Conservation (phyloP, 2,797 vertebrate species). For the Sphenodon punctatus region DNA sequence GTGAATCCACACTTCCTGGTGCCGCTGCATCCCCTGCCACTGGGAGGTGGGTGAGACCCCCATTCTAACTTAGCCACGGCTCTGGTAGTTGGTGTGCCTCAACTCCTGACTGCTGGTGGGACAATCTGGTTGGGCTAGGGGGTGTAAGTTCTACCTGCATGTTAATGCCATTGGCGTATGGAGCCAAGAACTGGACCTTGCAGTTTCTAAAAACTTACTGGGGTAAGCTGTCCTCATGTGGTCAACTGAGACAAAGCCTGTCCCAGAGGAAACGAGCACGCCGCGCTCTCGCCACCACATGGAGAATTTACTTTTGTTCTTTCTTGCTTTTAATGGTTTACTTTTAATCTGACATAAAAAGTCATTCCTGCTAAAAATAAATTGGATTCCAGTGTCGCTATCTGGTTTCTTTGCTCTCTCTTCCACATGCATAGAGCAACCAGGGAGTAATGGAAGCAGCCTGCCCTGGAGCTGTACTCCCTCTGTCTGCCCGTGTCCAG, state of each 20-base stretch:
- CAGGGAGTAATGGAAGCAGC: no score
- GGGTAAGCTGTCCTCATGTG: not conserved
- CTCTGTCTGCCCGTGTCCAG: no score
- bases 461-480: no score
- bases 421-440: not conserved
- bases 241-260: not conserved
- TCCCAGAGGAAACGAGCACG: not conserved
- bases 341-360: not conserved
- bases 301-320: not conserved
- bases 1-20: no score
- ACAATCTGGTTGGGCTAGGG: not conserved
- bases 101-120: not conserved
- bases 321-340: not conserved
- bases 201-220: not conserved
- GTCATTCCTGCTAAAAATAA: not conserved
- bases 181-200: not conserved
- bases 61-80: no score
- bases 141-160: not conserved
- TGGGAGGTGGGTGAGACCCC: no score
- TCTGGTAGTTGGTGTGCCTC: no score
- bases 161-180: not conserved
- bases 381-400: not conserved
- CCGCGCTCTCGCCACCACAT: not conserved
- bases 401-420: not conserved
- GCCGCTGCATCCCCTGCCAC: no score